These are phyloP conservation scores for Ailuropoda melanoleuca DNA, from an alignment of 2,113 vertebrate species.

Conservation along the genomic window DNA sequence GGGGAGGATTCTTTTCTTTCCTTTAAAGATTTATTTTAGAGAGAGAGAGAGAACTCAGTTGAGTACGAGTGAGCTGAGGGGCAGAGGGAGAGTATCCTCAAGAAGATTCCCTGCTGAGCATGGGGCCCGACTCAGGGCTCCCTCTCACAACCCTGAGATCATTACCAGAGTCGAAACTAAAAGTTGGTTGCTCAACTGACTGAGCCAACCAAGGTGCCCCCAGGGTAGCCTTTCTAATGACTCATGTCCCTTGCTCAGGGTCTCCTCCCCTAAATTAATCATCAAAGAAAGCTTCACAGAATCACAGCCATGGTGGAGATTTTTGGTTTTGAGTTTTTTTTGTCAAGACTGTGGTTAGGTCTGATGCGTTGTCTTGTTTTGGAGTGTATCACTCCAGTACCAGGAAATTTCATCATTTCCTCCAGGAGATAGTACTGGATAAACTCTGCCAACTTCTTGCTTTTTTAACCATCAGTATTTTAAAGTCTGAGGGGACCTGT, in stretches of 20 bases:
- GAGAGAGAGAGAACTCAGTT: background rate
- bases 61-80: background rate
- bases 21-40: background rate
- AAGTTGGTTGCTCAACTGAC: background rate
- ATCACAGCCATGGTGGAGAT: background rate
- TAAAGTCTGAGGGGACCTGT: background rate
- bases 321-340: background rate
- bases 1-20: background rate
- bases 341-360: background rate
- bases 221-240: background rate
- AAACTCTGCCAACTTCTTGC: background rate
- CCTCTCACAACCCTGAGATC: background rate
- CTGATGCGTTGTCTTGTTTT: background rate
- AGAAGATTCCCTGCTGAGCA: background rate
- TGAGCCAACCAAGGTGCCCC: background rate
- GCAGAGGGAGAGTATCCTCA: background rate
- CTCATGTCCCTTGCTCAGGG: background rate
- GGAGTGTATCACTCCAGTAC: background rate
- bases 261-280: background rate
- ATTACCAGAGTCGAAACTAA: background rate
- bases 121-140: background rate
- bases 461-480: background rate
- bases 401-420: conserved; percentile 11
- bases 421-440: background rate
- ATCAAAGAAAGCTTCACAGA: background rate